Base-by-base conservation (phyloP, 2,888 invertebrate species). In the Microctonus hyperodae region DNA sequence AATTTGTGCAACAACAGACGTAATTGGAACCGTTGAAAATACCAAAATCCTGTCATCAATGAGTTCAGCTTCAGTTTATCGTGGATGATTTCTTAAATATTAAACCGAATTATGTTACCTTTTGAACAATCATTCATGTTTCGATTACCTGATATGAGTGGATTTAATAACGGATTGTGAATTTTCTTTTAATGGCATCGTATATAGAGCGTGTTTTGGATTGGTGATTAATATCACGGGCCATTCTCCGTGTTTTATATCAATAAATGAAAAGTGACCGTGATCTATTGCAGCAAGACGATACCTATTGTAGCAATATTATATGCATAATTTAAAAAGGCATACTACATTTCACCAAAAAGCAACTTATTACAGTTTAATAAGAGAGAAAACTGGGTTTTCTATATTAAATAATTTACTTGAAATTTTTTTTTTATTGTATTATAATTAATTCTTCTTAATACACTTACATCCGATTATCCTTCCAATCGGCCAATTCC, bases 401-500 rank as follows among this genome's bases (percentile, higher is more conserved):
- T 28, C 7, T 28, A 28, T 28, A 28, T 7, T n/a, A n/a, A n/a
- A n/a, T n/a, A n/a, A n/a, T n/a, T n/a, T n/a, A n/a, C n/a, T n/a
- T n/a, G n/a, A n/a, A n/a, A n/a, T n/a, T n/a, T n/a, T n/a, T n/a
- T n/a, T n/a, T n/a, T n/a, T n/a, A n/a, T n/a, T n/a, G n/a, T n/a
- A n/a, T n/a, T n/a, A n/a, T n/a, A n/a, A 20, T 33, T 20, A 13
- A 37, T 37, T 37, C 16, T 40, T 58, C 11, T 33, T 16, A 37
- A 44, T 28, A 9, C 59, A 69, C 86, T 86, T 86, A 92, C 93
- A 92, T 88, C 86, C 96, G 88, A 79, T 92, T 93, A 77, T 94
- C 93, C 84, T 94, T 96, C 96, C 96, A 97, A 85, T 97, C 97
- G 9, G 92, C 94, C 63, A 96, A 85, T 85, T 97, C 97, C 66